These are phyloP conservation scores for Phrynosoma blainvillii DNA, from an alignment of 2,113 vertebrate genomes.

Conservation along the genomic window DNA sequence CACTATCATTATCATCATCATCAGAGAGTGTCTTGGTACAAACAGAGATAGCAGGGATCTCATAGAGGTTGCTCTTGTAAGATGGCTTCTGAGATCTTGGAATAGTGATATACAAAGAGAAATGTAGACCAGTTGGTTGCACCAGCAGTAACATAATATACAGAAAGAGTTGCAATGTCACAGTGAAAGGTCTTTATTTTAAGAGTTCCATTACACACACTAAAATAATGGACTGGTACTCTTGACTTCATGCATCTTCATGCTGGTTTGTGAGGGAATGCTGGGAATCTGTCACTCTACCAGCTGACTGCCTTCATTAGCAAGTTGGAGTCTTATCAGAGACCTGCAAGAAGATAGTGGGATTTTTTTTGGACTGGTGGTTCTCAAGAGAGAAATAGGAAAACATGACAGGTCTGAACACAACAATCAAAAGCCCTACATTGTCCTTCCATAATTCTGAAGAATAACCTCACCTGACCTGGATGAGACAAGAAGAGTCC, in stretches of 20 bases:
- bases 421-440: background rate
- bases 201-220: background rate
- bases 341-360: background rate
- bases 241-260: background rate
- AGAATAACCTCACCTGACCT: constrained; percentile 3
- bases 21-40: background rate
- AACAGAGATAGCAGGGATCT: background rate
- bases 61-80: background rate
- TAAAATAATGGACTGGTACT: background rate
- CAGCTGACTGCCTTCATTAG: background rate
- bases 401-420: constrained; percentile 2
- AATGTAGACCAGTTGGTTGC: background rate
- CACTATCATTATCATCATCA: no score
- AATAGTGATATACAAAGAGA: background rate
- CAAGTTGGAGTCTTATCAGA: background rate
- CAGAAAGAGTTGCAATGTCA: background rate
- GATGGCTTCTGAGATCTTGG: background rate
- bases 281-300: background rate
- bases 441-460: background rate
- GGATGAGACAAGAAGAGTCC: background rate
- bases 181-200: background rate
- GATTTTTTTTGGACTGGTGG: background rate
- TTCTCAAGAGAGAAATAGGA: background rate
- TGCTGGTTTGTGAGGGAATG: background rate
- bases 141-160: background rate